Evolutionary conservation across 1,140 invertebrate species (phyloP), one percentile per base, ranked within the genome.

Genomic region (Zaprionus ghesquierei): DNA sequence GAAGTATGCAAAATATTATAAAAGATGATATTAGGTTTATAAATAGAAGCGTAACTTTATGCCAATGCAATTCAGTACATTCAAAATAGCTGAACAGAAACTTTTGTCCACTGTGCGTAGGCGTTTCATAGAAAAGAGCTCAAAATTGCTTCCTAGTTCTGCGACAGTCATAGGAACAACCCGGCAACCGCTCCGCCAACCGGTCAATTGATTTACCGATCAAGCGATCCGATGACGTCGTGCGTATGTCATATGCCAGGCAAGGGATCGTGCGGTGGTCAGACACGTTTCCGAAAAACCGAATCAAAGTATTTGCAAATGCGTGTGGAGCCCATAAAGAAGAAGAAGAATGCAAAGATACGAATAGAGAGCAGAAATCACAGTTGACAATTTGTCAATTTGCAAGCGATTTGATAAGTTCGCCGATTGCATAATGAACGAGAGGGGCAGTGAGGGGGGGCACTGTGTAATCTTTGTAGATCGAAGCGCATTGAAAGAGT

Each of bases 91-190:
- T 44, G 18, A 20, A 9, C 9, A 3, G 9, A 44, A 2, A 18
- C 5, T 20, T 22, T 46, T 9, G 49, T 10, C 54, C 77, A 84
- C 55, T 74, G 69, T 80, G 35, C 41, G 23, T 12, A 27, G 41
- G 25, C 1, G 41, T 46, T 46, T 46, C 18, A 4, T 20, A 20
- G 41, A 46, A 46, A 46, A 20, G 10, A 46, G 86, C 69, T 81
- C 53, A 69, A 59, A 69, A 46, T 58, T 66, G 71, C 84, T 86
- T 89, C 84, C 82, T 86, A 69, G 79, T 86, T 82, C 75, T 75
- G 60, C 53, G 46, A 49, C 15, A 63, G 51, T 31, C 35, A 6
- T 20, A 41, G 35, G 8, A n/a, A n/a, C n/a, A n/a, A n/a, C n/a
- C 9, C 41, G 38, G 51, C 50, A 46, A n/a, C n/a, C n/a, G n/a